Evolutionary conservation across 2,888 invertebrate genomes (phyloP).

Genomic region (Polymixis flavicincta): DNA sequence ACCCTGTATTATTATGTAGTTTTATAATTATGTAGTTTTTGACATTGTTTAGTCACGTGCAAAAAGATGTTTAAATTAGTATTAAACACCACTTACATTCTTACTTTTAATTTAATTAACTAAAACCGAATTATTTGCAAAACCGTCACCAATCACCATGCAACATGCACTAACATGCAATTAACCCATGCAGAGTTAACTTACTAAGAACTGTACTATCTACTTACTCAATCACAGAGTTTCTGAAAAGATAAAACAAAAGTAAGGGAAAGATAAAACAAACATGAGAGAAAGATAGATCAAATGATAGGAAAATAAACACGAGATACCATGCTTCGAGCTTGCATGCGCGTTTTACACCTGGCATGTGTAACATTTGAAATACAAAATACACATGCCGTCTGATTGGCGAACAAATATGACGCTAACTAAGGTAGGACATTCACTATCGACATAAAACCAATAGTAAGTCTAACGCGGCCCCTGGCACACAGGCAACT

Average conservation of each 20-base stretch:
- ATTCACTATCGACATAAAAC: neutral
- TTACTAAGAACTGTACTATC: conserved; percentile 49
- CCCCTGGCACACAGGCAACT: too few relatives aligned
- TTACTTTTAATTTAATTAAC: neutral
- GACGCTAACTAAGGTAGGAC: neutral
- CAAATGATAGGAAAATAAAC: conserved; percentile 40
- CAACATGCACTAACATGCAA: conserved; percentile 18
- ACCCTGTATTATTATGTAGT: too few relatives aligned
- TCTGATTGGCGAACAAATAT: neutral
- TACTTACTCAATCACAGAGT: conserved; percentile 81
- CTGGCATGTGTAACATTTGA: neutral
- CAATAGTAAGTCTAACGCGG: too few relatives aligned
- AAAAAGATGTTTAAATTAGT: too few relatives aligned
- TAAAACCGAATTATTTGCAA: neutral
- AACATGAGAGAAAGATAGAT: conserved; percentile 57
- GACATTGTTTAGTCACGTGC: too few relatives aligned
- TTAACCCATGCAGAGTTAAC: conserved; percentile 50
- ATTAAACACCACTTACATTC: neutral
- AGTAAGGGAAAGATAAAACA: conserved; percentile 59
- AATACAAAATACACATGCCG: conserved; percentile 9
- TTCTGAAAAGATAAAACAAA: conserved; percentile 79
- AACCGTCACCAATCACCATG: neutral
- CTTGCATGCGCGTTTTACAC: conserved; percentile 20
- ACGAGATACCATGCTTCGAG: conserved; percentile 31
- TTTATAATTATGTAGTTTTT: too few relatives aligned